Base-by-base conservation (phyloP, 1,140 invertebrate species). In the Chionoecetes opilio region DNA sequence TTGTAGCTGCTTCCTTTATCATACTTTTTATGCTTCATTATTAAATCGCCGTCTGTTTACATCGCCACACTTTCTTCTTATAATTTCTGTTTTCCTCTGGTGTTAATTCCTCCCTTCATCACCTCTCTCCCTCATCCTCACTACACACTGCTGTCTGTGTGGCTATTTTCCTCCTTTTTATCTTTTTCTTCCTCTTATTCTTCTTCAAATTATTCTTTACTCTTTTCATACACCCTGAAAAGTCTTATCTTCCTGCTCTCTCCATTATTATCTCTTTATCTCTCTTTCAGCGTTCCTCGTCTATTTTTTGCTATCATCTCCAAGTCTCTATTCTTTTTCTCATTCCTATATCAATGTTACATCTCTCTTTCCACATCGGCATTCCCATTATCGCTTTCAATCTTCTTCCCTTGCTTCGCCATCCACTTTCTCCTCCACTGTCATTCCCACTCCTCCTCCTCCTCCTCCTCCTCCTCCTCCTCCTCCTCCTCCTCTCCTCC, bases 31-130 rank as follows among this genome's bases (percentile, higher is more conserved):
- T 75, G 6, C n/a, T 75, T 75, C 21, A n/a, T n/a, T 75, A 2
- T n/a, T 75, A 6, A 26, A n/a, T 21, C 21, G n/a, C n/a, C n/a
- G 46, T 75, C 63, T 26, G 26, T 75, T 75, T 75, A 75, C 63
- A 5, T 21, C 21, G 63, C n/a, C n/a, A 2, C 63, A n/a, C 8
- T 75, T 75, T 75, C 63, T 75, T 75, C 63, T 26, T 75, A 17
- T 26, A n/a, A n/a, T 75, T 26, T 75, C 63, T n/a, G 26, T 75
- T 21, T 75, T 26, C 63, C 63, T 46, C n/a, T n/a, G n/a, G n/a
- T 75, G n/a, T 75, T 75, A n/a, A n/a, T 75, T 75, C n/a, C n/a
- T 5, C n/a, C 63, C 46, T 53, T 75, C 63, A 75, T 75, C n/a
- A n/a, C 63, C n/a, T n/a, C 63, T 75, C 63, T 75, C n/a, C 11